Percentiles rank a stretch among this genome's conserved stretches.
Conservation (phyloP, 2,888 invertebrate species). For the Argyresthia goedartella region DNA sequence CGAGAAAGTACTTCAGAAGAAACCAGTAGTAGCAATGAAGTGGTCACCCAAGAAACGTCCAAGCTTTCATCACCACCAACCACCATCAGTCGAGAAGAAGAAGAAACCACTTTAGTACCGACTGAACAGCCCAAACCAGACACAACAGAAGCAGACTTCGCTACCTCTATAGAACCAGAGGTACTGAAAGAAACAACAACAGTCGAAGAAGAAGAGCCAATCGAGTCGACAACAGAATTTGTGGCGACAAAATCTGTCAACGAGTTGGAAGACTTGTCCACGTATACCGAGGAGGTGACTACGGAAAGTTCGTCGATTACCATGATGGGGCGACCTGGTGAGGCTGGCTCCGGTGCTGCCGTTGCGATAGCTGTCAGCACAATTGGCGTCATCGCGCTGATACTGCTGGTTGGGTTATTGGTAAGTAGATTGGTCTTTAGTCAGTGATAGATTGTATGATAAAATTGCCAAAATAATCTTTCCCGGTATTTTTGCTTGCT, state of each 20-base stretch:
- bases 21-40: conserved; percentile 50
- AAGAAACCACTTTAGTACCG: conserved; percentile 4
- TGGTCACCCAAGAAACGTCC: conserved; percentile 29
- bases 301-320: conserved; percentile 39
- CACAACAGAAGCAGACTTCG: conserved; percentile 12
- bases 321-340: conserved; percentile 31
- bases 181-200: conserved; percentile 20
- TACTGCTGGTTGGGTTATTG: conserved; percentile 82
- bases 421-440: conserved; percentile 57
- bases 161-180: conserved; percentile 16
- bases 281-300: conserved; percentile 36
- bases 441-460: too few relatives aligned
- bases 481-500: too few relatives aligned
- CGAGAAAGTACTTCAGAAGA: conserved; percentile 30
- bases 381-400: conserved; percentile 82
- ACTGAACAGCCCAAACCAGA: conserved; percentile 13
- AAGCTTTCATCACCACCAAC: conserved; percentile 17
- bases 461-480: too few relatives aligned
- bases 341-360: conserved; percentile 76
- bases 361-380: conserved; percentile 86
- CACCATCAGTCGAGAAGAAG: conserved; percentile 11
- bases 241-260: conserved; percentile 30
- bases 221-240: conserved; percentile 26
- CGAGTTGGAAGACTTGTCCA: conserved; percentile 36
- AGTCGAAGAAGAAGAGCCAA: conserved; percentile 17